Percentiles rank a stretch among this genome's conserved stretches.
Conservation (phyloP, 2,797 vertebrate genomes). For the Sebastes oblongus region DNA sequence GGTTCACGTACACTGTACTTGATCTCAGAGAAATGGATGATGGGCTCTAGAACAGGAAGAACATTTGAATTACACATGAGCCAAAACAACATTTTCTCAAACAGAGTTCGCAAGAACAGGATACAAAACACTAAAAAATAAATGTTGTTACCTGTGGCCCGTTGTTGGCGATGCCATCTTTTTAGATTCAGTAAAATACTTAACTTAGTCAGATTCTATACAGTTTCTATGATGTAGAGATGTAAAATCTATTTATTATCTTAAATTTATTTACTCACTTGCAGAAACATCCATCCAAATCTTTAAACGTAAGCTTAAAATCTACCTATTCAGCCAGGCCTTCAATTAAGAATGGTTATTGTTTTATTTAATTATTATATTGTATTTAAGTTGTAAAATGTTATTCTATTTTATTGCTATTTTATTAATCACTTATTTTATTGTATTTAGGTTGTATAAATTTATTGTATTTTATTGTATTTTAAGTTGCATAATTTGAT, state of each 20-base stretch:
- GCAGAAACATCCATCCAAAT: neutral
- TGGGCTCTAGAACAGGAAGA: slow-evolving; percentile 76
- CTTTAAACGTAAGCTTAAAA: too few relatives aligned
- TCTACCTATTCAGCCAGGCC: too few relatives aligned
- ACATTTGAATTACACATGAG: neutral
- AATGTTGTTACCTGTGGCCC: neutral
- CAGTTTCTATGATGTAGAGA: neutral
- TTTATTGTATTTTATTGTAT: too few relatives aligned
- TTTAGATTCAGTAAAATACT: neutral
- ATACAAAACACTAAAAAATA: neutral
- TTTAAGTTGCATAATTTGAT: too few relatives aligned
- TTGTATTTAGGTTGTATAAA: too few relatives aligned
- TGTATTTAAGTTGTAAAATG: too few relatives aligned
- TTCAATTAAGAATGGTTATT: too few relatives aligned
- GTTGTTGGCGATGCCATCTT: neutral
- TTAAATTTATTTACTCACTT: neutral
- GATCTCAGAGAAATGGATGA: slow-evolving; percentile 89
- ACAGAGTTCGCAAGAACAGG: neutral
- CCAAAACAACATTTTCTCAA: neutral
- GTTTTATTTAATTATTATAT: too few relatives aligned
- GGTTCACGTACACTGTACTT: slow-evolving; percentile 89
- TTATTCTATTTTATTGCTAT: too few relatives aligned
- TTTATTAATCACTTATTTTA: too few relatives aligned
- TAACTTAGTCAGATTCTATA: neutral
- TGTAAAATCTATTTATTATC: neutral